These are phyloP conservation scores for Eupithecia inturbata DNA, from an alignment of 2,888 invertebrate genomes.

Conservation along the genomic window DNA sequence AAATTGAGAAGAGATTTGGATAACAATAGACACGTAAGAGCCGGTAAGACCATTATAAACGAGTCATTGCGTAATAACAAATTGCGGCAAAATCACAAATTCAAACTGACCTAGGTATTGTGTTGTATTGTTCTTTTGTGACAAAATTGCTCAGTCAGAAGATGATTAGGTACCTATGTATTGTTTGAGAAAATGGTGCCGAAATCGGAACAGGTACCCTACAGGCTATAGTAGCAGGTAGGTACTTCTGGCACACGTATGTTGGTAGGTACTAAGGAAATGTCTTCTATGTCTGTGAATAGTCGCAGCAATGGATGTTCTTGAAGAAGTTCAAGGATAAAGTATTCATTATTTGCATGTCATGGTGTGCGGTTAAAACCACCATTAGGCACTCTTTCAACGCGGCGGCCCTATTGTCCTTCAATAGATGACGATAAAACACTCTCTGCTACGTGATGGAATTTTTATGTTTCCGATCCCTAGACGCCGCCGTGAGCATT, in stretches of 20 bases:
- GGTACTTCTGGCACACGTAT: neutral
- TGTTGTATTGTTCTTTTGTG: slow-evolving; percentile 47
- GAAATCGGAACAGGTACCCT: slow-evolving; percentile 27
- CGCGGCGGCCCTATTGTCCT: slow-evolving; percentile 78
- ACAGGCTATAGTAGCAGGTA: slow-evolving; percentile 4
- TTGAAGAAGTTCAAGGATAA: slow-evolving; percentile 35
- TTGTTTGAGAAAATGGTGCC: slow-evolving; percentile 40
- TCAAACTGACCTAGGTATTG: slow-evolving; percentile 41
- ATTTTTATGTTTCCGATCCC: slow-evolving; percentile 82
- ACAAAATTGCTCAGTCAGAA: slow-evolving; percentile 44
- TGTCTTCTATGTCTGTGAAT: too few relatives aligned
- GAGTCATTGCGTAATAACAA: slow-evolving; percentile 36
- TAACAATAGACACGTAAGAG: slow-evolving; percentile 16
- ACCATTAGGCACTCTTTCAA: slow-evolving; percentile 62
- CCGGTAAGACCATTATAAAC: slow-evolving; percentile 23
- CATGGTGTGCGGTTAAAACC: slow-evolving; percentile 46
- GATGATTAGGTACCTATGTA: slow-evolving; percentile 38
- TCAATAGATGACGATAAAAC: slow-evolving; percentile 73
- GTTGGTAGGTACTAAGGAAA: neutral
- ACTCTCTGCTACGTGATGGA: slow-evolving; percentile 73
- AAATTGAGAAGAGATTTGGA: slow-evolving; percentile 5
- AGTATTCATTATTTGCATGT: slow-evolving; percentile 51
- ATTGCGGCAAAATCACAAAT: slow-evolving; percentile 39
- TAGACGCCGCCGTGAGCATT: slow-evolving; percentile 63
- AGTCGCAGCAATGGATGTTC: slow-evolving; percentile 15